Conservation (phyloP, 2,113 vertebrate species). For the Azemiops feae region DNA sequence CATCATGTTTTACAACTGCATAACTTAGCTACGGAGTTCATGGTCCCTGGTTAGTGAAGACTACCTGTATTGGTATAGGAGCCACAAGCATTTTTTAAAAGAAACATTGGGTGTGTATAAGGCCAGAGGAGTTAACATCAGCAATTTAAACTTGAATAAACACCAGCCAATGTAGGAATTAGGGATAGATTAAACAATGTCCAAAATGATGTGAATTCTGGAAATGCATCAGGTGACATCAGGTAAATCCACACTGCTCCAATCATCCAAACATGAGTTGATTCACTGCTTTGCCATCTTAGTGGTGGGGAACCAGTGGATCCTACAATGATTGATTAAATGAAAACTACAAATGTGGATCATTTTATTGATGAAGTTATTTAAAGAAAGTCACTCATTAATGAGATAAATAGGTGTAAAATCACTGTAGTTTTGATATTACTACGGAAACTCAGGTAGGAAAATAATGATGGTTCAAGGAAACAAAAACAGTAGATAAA, state of each 20-base stretch:
- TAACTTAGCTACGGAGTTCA: background rate
- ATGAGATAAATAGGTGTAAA: background rate
- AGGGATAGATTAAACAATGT: background rate
- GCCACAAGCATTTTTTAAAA: background rate
- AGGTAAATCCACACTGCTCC: background rate
- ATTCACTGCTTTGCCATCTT: background rate
- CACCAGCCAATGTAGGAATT: background rate
- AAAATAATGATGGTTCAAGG: background rate
- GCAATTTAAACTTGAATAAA: background rate
- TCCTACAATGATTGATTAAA: background rate
- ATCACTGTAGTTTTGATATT: background rate
- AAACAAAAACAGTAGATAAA: background rate
- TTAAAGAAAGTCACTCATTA: background rate
- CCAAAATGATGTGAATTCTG: background rate
- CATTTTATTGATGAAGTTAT: background rate
- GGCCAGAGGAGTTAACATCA: background rate
- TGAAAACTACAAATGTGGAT: background rate
- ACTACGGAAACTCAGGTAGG: background rate
- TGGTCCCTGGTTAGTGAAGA: background rate
- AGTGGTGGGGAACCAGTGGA: background rate
- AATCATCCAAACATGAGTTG: background rate
- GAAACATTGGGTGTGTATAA: background rate
- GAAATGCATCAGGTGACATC: background rate
- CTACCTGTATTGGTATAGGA: background rate
- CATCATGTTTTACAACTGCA: background rate